Conservation (phyloP, 2,888 invertebrate genomes). For the Dynastes grantii region DNA sequence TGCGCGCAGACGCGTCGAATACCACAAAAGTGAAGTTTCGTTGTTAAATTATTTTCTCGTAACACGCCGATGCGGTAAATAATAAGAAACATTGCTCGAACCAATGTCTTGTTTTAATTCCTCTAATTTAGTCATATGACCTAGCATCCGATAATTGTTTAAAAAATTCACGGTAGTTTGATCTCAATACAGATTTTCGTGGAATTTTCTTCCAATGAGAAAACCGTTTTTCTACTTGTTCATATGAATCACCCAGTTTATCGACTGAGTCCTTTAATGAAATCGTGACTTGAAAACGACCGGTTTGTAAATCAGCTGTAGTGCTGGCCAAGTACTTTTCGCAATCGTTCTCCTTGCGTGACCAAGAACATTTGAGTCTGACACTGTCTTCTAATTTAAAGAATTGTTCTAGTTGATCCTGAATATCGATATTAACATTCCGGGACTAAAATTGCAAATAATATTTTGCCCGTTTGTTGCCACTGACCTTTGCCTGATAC, state of each 20-base stretch:
- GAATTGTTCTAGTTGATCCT: not conserved
- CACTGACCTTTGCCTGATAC: not conserved
- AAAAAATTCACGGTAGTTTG: conserved; percentile 45
- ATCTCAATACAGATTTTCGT: conserved; percentile 45
- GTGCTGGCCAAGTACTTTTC: too few relatives aligned
- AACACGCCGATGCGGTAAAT: conserved; percentile 61
- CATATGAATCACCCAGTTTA: not conserved
- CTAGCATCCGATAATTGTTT: too few relatives aligned
- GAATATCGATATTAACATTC: not conserved
- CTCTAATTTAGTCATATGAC: conserved; percentile 46
- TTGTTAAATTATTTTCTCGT: conserved; percentile 55
- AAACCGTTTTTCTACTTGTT: not conserved
- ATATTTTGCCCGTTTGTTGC: not conserved
- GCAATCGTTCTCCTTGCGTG: not conserved
- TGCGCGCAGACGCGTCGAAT: conserved; percentile 53
- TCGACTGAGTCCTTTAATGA: not conserved
- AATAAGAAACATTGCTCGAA: conserved; percentile 45
- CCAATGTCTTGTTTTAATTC: too few relatives aligned
- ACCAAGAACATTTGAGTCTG: not conserved
- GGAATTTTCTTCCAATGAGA: conserved; percentile 49
- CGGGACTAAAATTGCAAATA: not conserved
- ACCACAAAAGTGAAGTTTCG: too few relatives aligned
- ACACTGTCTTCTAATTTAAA: not conserved
- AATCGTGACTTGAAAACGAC: not conserved
- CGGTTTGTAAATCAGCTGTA: too few relatives aligned